Evolutionary conservation across 2,113 vertebrate species (phyloP), one percentile per base, ranked within the genome.

Genomic region (Uropsilus gracilis): DNA sequence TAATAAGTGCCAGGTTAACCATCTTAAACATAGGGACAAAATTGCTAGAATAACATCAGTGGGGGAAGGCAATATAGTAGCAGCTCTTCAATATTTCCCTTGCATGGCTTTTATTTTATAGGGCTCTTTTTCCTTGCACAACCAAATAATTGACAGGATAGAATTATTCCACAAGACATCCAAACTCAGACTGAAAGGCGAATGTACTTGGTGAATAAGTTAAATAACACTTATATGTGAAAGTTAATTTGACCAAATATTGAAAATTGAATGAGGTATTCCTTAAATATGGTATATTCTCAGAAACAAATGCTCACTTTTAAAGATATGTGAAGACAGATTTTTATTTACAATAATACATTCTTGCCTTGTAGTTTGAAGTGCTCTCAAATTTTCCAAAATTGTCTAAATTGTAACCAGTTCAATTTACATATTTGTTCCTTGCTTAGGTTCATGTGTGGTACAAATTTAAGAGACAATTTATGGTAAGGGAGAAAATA

Each of bases 1-100:
- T 71, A 94, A 48, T 88, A 96, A 96, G 86, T 82, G 81, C 95
- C 68, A 97, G 30, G 2, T 92, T 96, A 97, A 97, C 89, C 95
- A 20, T 30, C 68, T 57, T 97, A 95, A 82, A 96, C 55, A 86
- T 63, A 95, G 75, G 93, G 91, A 95, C 77, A 94, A 95, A 96
- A 96, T 97, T 93, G 76, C 76, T 91, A 59, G 37, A 91, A 61
- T 89, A 93, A 90, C 78, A 95, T 83, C 28, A 93, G 50, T 17
- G 24, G 66, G 66, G 2, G 24, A 61, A 80, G 46, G 5, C 5
- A 85, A 82, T 97, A 93, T 32, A 86, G 46, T 34, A 34, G 3
- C 8, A 88, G 17, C 82, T 95, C 63, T 61, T 88, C 48, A 91
- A n/a, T 80, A 92, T 94, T 97, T 97, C 32, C 64, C n/a, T 91